Percentiles rank a stretch among this genome's conserved stretches.
Evolutionary conservation across 2,888 invertebrate genomes (phyloP).

Genomic region (Proisotoma minuta): DNA sequence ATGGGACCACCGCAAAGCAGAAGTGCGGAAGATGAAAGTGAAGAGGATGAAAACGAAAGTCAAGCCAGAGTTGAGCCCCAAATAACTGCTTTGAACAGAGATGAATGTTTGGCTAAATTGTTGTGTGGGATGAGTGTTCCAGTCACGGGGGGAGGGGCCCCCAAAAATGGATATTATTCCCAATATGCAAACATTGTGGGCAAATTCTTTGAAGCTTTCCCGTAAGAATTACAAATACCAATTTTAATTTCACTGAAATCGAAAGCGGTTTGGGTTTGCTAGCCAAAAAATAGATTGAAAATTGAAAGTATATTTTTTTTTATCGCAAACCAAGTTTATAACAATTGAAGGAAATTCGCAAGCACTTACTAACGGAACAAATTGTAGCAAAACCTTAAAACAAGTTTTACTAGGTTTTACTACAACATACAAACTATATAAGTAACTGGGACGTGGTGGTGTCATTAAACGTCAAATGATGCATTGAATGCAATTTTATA

Average conservation of each 20-base stretch:
- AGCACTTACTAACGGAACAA: too few relatives aligned
- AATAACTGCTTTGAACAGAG: slow-evolving; percentile 25
- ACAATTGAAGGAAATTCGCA: too few relatives aligned
- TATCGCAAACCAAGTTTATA: too few relatives aligned
- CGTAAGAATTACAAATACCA: slow-evolving; percentile 20
- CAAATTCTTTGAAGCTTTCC: slow-evolving; percentile 34
- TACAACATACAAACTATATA: too few relatives aligned
- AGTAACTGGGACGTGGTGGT: too few relatives aligned
- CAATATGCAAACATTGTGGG: slow-evolving; percentile 33
- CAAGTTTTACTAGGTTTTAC: too few relatives aligned
- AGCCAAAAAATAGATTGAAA: neutral
- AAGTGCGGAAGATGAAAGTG: slow-evolving; percentile 23
- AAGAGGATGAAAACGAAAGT: slow-evolving; percentile 22
- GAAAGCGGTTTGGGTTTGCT: neutral
- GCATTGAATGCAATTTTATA: too few relatives aligned
- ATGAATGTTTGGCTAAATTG: slow-evolving; percentile 32
- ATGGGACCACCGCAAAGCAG: neutral
- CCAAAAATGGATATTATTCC: slow-evolving; percentile 28
- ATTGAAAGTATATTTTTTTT: slow-evolving; percentile 1
- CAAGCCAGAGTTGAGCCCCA: slow-evolving; percentile 29
- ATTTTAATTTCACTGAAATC: neutral
- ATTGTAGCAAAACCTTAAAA: too few relatives aligned
- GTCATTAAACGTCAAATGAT: too few relatives aligned
- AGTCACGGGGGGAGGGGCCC: slow-evolving; percentile 25
- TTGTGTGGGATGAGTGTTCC: slow-evolving; percentile 38